A percentile compares a stretch with the other conserved stretches of the same genome.
Evolutionary conservation across 2,113 vertebrate genomes (phyloP).

Genomic region (Diadophis punctatus): DNA sequence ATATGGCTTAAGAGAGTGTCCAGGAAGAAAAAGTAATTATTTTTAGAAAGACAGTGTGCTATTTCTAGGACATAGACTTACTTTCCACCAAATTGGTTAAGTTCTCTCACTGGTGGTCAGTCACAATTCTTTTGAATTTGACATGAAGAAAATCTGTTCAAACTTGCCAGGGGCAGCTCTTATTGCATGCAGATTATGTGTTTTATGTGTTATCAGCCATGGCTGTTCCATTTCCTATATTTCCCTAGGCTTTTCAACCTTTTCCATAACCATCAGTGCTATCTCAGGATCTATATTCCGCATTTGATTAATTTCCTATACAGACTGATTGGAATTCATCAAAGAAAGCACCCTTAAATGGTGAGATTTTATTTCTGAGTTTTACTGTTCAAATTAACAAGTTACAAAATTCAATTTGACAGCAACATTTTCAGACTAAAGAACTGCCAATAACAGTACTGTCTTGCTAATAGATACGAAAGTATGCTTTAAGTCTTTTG

Average conservation of each 20-base stretch:
- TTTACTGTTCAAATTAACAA: not conserved
- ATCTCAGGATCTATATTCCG: not conserved
- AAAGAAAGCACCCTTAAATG: not conserved
- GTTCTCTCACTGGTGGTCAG: not conserved
- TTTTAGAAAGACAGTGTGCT: not conserved
- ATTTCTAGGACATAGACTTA: not conserved
- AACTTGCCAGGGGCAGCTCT: not conserved
- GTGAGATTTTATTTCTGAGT: not conserved
- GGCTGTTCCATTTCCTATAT: not conserved
- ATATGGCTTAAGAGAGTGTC: not conserved
- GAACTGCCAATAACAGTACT: not conserved
- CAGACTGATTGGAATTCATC: not conserved
- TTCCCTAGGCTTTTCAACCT: not conserved
- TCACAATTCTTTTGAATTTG: not conserved
- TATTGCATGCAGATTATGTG: not conserved
- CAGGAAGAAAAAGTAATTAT: not conserved
- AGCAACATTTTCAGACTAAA: not conserved
- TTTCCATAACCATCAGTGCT: not conserved
- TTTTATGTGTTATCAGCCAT: not conserved
- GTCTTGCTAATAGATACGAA: not conserved
- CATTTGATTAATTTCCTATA: not conserved
- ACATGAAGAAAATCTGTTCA: not conserved
- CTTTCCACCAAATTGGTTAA: not conserved
- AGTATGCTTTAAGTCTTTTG: not conserved
- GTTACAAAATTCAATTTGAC: not conserved